Conservation (phyloP, 2,888 invertebrate genomes). For the Pachliopta kotzebuea region DNA sequence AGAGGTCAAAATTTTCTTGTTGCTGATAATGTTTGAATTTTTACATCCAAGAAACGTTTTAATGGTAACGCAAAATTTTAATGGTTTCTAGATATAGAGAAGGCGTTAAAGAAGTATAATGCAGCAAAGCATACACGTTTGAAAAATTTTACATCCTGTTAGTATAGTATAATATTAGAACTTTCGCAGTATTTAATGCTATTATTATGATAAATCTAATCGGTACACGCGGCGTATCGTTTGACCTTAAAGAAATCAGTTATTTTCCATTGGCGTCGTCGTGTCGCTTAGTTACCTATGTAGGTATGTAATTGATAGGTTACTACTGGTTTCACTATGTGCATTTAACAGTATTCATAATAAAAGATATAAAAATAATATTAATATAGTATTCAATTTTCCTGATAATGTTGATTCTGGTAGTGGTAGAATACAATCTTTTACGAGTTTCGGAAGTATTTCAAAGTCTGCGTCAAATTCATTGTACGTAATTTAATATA, state of each 20-base stretch:
- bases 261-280: slow-evolving; percentile 44
- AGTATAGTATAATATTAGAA: too few species aligned
- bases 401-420: not conserved
- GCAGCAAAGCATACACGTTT: too few species aligned
- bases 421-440: not conserved
- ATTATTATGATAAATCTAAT: slow-evolving; percentile 48
- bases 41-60: too few species aligned
- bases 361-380: not conserved
- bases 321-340: slow-evolving; percentile 12
- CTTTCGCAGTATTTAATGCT: slow-evolving; percentile 34
- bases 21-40: too few species aligned
- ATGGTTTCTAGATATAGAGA: too few species aligned
- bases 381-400: not conserved
- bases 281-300: slow-evolving; percentile 36
- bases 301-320: slow-evolving; percentile 30
- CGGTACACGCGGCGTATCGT: slow-evolving; percentile 43
- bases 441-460: too few species aligned
- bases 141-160: too few species aligned
- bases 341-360: not conserved
- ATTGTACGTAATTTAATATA: too few species aligned
- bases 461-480: too few species aligned
- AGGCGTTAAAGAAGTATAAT: too few species aligned
- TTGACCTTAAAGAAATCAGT: slow-evolving; percentile 46
- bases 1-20: too few species aligned
- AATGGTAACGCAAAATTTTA: too few species aligned